Conservation (phyloP, 2,113 vertebrate species). For the Phasianus colchicus region DNA sequence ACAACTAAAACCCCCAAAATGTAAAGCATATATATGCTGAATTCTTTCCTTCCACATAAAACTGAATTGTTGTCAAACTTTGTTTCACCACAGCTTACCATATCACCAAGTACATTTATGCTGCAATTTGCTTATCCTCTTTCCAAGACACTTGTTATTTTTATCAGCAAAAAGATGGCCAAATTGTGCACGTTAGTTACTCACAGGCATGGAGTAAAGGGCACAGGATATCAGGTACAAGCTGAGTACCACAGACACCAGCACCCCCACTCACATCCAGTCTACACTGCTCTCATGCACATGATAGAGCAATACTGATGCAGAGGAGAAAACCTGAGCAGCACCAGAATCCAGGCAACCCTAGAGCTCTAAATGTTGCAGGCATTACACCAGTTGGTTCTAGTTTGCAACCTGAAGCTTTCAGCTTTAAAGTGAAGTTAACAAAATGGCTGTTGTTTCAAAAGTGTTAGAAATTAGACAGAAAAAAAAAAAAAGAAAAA, state of each 20-base stretch:
- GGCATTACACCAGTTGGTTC: not conserved
- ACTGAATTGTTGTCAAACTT: not conserved
- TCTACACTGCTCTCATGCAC: not conserved
- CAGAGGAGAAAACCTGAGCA: not conserved
- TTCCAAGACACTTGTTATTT: not conserved
- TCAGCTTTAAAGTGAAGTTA: not conserved
- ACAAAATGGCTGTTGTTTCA: not conserved
- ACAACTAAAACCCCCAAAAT: accelerated
- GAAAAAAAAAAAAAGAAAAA: not conserved
- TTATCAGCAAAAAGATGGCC: not conserved
- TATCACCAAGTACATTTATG: not conserved
- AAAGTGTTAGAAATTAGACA: not conserved
- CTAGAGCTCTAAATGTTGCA: not conserved
- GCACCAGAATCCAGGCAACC: not conserved
- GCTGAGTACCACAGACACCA: not conserved
- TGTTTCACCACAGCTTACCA: not conserved
- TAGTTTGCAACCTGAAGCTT: not conserved
- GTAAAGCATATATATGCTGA: not conserved
- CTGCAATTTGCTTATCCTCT: not conserved
- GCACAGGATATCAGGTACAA: accelerated
- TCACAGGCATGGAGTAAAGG: not conserved
- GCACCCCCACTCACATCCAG: not conserved
- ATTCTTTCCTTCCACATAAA: not conserved
- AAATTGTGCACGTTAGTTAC: not conserved
- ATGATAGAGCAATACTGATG: not conserved